Percentiles rank a stretch among this genome's conserved stretches.
These are phyloP conservation scores for cattle (Bos taurus) DNA, from an alignment of 2,113 vertebrate genomes.

Conservation along the genomic window ARS-UCD2.0 NC_037332.1:95105501-95106000, in stretches of 20 bases:
- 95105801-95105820: not conserved
- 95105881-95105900: accelerated
- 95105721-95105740: not conserved
- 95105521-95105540: not conserved
- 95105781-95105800: slow-evolving; percentile 1
- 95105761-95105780: not conserved
- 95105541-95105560: not conserved
- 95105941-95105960: not conserved
- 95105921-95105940: not conserved
- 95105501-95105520: not conserved
- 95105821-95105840: not conserved
- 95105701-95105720: slow-evolving; percentile 17
- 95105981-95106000: slow-evolving; percentile 96
- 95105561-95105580: not conserved
- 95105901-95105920: not conserved
- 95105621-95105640: not conserved
- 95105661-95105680: not conserved
- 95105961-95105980: not conserved
- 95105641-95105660: not conserved
- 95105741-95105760: not conserved
- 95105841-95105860: not conserved
- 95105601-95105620: not conserved
- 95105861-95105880: not conserved
- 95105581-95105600: not conserved
- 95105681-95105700: not conserved